Conservation (phyloP, 2,113 vertebrate species). For the Indicator maculatus region DNA sequence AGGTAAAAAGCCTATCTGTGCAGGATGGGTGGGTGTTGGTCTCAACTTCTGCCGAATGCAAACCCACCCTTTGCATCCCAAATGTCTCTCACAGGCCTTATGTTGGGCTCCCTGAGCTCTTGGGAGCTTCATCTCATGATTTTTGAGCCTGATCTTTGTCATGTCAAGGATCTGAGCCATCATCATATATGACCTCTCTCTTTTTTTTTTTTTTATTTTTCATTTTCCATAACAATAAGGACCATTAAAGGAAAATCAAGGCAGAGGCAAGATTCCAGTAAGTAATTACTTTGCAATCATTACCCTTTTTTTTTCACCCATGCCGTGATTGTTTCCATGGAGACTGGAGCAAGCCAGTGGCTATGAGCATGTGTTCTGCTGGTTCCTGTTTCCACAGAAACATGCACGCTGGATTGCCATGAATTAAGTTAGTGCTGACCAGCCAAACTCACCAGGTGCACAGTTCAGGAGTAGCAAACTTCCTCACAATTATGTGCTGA, state of each 20-base stretch:
- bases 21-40: neutral
- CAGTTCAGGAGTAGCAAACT: neutral
- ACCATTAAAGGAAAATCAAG: neutral
- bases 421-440: neutral
- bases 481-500: neutral
- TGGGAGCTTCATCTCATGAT: neutral
- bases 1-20: neutral
- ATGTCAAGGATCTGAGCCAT: neutral
- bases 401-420: neutral
- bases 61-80: neutral
- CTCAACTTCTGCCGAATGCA: neutral
- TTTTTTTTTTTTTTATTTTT: neutral
- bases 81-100: neutral
- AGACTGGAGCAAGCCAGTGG: slow-evolving; percentile 25
- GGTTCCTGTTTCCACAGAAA: slow-evolving; percentile 66
- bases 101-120: neutral
- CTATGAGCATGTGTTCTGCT: neutral
- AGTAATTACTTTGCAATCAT: slow-evolving; percentile 45
- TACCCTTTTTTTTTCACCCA: neutral
- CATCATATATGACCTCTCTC: neutral
- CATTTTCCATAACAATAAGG: neutral
- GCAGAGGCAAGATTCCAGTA: slow-evolving; percentile 23
- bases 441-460: neutral
- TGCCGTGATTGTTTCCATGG: slow-evolving; percentile 60
- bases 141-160: neutral